Evolutionary conservation across 1,140 invertebrate species (phyloP).

Genomic region (Aphaenogaster ashmeadi): DNA sequence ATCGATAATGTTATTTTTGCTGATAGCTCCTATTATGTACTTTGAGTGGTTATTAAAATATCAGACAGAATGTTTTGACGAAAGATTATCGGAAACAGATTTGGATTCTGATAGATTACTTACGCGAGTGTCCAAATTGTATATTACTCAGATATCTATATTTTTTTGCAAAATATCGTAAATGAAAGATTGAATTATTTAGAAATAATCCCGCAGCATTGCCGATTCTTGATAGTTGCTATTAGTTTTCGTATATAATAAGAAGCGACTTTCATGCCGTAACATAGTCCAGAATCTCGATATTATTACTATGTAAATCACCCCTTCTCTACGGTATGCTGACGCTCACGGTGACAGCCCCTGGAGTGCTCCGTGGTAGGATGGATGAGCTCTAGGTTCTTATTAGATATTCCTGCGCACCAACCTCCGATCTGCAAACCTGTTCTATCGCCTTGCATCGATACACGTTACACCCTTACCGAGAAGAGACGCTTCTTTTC

Average conservation of each 20-base stretch:
- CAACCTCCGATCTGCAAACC: constrained; percentile 73
- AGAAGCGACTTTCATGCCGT: constrained; percentile 30
- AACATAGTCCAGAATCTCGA: constrained; percentile 77
- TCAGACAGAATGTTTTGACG: not conserved
- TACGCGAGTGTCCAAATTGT: not conserved
- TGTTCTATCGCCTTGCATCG: constrained; percentile 75
- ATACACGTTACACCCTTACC: constrained; percentile 77
- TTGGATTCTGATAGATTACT: not conserved
- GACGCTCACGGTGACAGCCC: constrained; percentile 86
- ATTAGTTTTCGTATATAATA: not conserved
- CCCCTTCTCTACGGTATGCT: constrained; percentile 79
- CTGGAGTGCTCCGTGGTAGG: constrained; percentile 81
- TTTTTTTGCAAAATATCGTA: not conserved
- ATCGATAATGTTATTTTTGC: constrained; percentile 56
- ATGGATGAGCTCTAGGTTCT: constrained; percentile 85
- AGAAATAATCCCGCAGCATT: not conserved
- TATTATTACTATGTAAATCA: constrained; percentile 87
- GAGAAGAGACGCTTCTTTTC: constrained; percentile 32
- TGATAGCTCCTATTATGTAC: constrained; percentile 27
- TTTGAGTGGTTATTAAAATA: constrained; percentile 16
- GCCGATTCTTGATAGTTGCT: constrained; percentile 23
- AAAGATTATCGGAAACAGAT: constrained; percentile 21
- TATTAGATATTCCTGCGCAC: constrained; percentile 84
- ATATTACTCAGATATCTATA: not conserved
- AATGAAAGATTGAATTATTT: not conserved